Conservation (phyloP, 1,140 invertebrate genomes). For the Papilio machaon region DNA sequence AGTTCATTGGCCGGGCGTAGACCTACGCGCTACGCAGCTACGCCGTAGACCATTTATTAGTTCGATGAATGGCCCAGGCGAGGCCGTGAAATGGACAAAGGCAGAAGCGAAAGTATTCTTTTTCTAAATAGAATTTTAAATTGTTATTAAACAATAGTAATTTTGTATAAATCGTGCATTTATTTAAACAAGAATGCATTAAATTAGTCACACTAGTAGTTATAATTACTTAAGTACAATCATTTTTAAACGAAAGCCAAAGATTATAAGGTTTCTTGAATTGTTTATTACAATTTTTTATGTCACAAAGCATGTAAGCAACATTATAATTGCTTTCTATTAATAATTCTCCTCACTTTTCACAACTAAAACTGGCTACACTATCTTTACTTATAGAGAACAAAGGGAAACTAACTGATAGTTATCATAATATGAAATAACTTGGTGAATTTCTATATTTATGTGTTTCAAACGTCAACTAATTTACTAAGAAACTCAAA, state of each 20-base stretch:
- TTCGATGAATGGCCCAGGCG: slow-evolving; percentile 20
- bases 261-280: not conserved
- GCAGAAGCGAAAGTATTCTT: not conserved
- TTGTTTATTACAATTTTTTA: too few relatives aligned
- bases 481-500: slow-evolving; percentile 11
- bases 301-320: too few relatives aligned
- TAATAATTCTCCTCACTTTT: too few relatives aligned
- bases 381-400: not conserved
- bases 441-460: not conserved
- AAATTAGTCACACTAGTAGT: not conserved
- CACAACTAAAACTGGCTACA: too few relatives aligned
- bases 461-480: not conserved
- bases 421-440: not conserved
- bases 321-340: too few relatives aligned
- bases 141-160: not conserved
- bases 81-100: slow-evolving; percentile 30
- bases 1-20: slow-evolving; percentile 74
- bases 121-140: not conserved
- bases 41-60: slow-evolving; percentile 60
- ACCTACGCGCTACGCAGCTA: slow-evolving; percentile 77
- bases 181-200: not conserved
- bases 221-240: not conserved
- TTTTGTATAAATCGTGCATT: not conserved
- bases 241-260: not conserved
- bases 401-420: not conserved